These are phyloP conservation scores for Noctua pronuba DNA, from an alignment of 2,888 invertebrate species.

Conservation along the genomic window DNA sequence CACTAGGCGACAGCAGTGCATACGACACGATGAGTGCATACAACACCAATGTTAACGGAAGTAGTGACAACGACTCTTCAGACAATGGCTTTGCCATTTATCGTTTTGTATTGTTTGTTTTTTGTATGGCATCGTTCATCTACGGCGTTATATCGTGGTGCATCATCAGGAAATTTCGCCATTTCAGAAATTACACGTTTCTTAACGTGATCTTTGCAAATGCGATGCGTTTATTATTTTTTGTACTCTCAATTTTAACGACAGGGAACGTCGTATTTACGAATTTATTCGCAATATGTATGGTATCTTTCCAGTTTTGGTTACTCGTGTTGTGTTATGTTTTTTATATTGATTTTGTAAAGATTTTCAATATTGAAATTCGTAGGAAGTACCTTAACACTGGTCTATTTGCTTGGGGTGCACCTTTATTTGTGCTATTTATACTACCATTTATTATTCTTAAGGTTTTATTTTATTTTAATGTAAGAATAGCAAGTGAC, in stretches of 20 bases:
- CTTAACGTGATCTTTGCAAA: slow-evolving; percentile 9
- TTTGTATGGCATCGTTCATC: background rate
- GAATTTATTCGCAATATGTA: background rate
- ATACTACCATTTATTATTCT: no score
- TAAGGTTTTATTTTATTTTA: background rate
- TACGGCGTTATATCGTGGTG: slow-evolving; percentile 42
- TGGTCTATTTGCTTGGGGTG: slow-evolving; percentile 35
- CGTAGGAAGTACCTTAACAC: slow-evolving; percentile 31
- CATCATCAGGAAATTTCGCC: slow-evolving; percentile 23
- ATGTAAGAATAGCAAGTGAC: background rate
- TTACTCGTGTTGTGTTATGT: slow-evolving; percentile 39
- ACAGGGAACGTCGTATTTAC: background rate
- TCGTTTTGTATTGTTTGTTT: background rate
- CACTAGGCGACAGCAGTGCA: background rate
- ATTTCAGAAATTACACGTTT: slow-evolving; percentile 46
- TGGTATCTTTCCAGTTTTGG: slow-evolving; percentile 21
- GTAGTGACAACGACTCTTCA: background rate
- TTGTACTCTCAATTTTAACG: background rate
- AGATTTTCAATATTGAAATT: slow-evolving; percentile 34
- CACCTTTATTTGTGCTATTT: background rate
- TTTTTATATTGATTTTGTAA: slow-evolving; percentile 47
- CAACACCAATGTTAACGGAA: background rate
- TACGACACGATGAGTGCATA: slow-evolving; percentile 1
- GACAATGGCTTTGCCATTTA: accelerated
- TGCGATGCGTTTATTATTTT: background rate